Base-by-base conservation (phyloP, 2,888 invertebrate species). In the Chelonus formosanus region DNA sequence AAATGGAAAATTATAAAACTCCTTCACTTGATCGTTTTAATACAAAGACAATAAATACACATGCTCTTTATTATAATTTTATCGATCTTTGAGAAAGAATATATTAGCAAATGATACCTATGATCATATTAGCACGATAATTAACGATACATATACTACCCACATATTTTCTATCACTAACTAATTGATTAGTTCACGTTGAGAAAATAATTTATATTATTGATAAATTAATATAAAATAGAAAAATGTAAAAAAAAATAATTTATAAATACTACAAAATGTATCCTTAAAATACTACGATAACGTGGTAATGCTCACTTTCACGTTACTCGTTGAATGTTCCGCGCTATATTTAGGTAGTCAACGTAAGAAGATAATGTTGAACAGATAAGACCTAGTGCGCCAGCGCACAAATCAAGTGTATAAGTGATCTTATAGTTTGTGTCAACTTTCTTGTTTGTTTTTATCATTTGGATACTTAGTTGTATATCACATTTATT, bases 301-400 rank as follows among this genome's bases (percentile, higher is more conserved):
- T 60, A 60, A 60, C 52, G 50, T 43, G 47, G 40, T 48, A 36
- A 40, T 44, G 58, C 47, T 58, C 45, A 48, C 60, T 52, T 60
- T 31, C 50, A 36, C 58, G 58, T 58, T 58, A 48, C 60, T 60
- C 60, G 31, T 43, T 50, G 60, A 60, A 60, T 60, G 52, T 60
- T 60, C 40, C 52, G 52, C 60, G 60, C 60, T 60, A 60, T 60
- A 60, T 60, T 60, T 60, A 60, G 20, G 20, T 20, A 20, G 60
- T 60, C 52, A 40, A 48, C 31, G 48, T 52, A 50, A 60, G 60
- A 52, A 60, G 60, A 60, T 60, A 60, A 60, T 40, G 34, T 36
- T 20, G 35, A 60, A 47, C 47, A 36, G n/a, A 45, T 6, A 20
- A 45, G 48, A 8, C 34, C 31, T 32, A 52, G 60, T 60, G 60